Percentiles rank a stretch among this genome's conserved stretches.
phyloP scores from a whole-genome alignment of 2,888 invertebrate species.

The Standfussiana lucernea region DNA sequence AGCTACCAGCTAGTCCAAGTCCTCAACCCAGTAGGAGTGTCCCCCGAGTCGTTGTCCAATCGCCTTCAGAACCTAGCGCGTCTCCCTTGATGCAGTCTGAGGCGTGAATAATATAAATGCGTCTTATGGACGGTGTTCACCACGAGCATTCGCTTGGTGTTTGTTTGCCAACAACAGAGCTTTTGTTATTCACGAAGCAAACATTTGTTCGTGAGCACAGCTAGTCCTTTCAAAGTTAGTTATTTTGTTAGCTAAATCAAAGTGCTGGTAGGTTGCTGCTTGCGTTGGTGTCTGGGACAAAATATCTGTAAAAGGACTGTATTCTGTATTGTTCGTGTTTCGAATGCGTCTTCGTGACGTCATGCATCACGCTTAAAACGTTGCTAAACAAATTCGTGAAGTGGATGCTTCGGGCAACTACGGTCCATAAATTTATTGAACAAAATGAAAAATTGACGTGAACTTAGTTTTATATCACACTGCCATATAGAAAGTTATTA shows the following conservation, averaged over 20 bases:
- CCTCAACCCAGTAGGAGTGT: constrained; percentile 62
- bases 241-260: not conserved
- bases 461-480: constrained; percentile 8
- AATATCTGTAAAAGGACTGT: not conserved
- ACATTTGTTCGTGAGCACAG: not conserved
- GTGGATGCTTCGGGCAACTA: not conserved
- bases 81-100: constrained; percentile 58
- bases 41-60: constrained; percentile 76
- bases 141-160: not conserved
- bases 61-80: constrained; percentile 77
- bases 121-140: not conserved
- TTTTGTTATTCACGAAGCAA: not conserved
- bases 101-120: constrained; percentile 16
- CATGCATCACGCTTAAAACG: not conserved
- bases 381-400: not conserved
- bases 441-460: not conserved
- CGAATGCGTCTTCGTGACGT: not conserved
- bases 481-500: constrained; percentile 15
- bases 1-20: constrained; percentile 32
- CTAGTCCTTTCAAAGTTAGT: not conserved
- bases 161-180: not conserved
- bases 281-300: not conserved
- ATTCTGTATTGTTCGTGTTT: not conserved
- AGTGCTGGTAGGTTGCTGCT: not conserved
- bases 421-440: not conserved